phyloP scores from a whole-genome alignment of 2,888 invertebrate genomes.

The Hybos culiciformis region DNA sequence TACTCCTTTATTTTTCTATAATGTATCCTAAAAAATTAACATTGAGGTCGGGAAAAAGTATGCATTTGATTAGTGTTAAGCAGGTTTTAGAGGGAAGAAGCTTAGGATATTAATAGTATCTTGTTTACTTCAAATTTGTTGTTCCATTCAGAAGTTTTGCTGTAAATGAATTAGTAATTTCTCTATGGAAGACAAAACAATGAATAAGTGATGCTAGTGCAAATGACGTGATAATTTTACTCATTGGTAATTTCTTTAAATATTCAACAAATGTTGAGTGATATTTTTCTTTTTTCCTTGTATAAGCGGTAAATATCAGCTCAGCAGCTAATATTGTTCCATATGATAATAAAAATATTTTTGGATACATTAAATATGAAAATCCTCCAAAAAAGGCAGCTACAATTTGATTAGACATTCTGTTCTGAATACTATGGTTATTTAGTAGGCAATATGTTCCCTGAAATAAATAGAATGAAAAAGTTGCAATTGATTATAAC shows the following conservation, averaged over 20 bases:
- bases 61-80: too few species aligned
- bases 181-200: not conserved
- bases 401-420: slow-evolving; percentile 15
- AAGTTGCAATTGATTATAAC: not conserved
- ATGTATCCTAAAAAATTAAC: too few species aligned
- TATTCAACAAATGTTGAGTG: not conserved
- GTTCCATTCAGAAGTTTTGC: not conserved
- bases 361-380: slow-evolving; percentile 21
- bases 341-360: slow-evolving; percentile 20
- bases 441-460: slow-evolving; percentile 19
- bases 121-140: not conserved
- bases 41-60: too few species aligned
- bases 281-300: slow-evolving; percentile 1
- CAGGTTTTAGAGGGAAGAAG: too few species aligned
- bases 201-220: not conserved
- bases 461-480: slow-evolving; percentile 13
- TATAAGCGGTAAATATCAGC: slow-evolving; percentile 15
- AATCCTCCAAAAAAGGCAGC: slow-evolving; percentile 24
- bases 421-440: slow-evolving; percentile 5
- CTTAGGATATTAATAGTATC: too few species aligned
- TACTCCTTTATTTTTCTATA: too few species aligned
- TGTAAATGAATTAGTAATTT: not conserved
- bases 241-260: not conserved
- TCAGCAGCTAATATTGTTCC: slow-evolving; percentile 18
- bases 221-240: not conserved